Evolutionary conservation across 2,888 invertebrate genomes (phyloP).

Genomic region (Cheilosia scutellata): DNA sequence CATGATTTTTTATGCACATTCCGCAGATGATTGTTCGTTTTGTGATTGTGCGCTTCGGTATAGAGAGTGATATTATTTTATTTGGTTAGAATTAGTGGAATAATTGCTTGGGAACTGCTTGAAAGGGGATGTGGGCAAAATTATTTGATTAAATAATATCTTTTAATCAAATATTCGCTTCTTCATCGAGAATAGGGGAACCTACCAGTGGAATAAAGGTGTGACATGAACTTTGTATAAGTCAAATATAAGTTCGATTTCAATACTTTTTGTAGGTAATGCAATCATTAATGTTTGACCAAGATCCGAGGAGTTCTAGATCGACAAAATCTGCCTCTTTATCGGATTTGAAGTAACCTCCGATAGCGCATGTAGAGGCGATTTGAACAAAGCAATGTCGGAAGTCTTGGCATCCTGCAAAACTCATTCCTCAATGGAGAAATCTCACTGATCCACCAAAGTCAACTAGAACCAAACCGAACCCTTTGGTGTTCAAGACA

Average conservation of each 20-base stretch:
- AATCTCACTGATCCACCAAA: neutral
- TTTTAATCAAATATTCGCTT: neutral
- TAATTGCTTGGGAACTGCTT: conserved; percentile 42
- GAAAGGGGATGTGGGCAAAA: neutral
- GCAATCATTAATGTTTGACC: too few species aligned
- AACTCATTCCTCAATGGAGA: neutral
- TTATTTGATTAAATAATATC: neutral
- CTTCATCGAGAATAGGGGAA: too few species aligned
- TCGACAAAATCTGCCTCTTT: neutral
- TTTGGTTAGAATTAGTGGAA: conserved; percentile 52
- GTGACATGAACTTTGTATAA: too few species aligned
- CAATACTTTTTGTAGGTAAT: too few species aligned
- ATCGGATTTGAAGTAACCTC: neutral
- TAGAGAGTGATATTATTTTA: conserved; percentile 22
- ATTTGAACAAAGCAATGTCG: neutral
- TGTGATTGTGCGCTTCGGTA: conserved; percentile 21
- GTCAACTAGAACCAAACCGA: neutral
- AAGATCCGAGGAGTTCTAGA: neutral
- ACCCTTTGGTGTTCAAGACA: too few species aligned
- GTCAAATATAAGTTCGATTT: too few species aligned
- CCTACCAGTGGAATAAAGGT: too few species aligned
- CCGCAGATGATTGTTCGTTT: conserved; percentile 26
- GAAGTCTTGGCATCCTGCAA: too few species aligned
- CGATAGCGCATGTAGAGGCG: neutral
- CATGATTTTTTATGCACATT: conserved; percentile 31